phyloP scores from a whole-genome alignment of 2,113 vertebrate species.

The Paraplagusia blochii region DNA sequence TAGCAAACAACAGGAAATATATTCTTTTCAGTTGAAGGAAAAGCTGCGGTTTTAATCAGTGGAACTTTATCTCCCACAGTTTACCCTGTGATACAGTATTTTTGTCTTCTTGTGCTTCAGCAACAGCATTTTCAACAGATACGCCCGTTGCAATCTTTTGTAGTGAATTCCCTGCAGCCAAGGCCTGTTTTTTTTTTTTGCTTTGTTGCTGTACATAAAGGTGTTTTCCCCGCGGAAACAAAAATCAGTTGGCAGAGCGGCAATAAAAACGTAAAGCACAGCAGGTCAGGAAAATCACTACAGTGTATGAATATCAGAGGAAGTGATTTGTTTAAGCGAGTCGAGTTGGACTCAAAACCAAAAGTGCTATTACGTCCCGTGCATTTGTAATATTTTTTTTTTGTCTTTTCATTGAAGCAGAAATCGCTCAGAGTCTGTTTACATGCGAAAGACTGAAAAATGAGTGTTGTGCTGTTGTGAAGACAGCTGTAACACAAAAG shows the following conservation, averaged over 20 bases:
- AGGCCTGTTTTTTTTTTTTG: neutral
- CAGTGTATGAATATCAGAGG: too few species aligned
- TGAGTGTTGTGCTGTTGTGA: neutral
- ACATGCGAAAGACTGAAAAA: slow-evolving; percentile 7
- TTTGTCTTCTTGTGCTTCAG: neutral
- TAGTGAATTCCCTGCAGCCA: neutral
- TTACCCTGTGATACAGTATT: neutral
- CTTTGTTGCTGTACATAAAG: neutral
- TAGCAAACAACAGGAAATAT: too few species aligned
- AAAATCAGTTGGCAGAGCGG: too few species aligned
- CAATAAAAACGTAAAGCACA: too few species aligned
- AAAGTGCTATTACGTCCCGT: too few species aligned
- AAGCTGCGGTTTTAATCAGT: too few species aligned
- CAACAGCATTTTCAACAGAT: neutral
- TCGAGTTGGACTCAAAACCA: too few species aligned
- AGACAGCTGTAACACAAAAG: slow-evolving; percentile 18
- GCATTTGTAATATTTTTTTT: neutral
- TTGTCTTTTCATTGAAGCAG: neutral
- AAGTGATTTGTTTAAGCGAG: too few species aligned
- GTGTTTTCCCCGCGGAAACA: too few species aligned
- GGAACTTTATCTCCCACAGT: too few species aligned
- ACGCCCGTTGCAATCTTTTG: neutral
- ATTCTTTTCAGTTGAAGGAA: too few species aligned
- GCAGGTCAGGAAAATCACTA: too few species aligned
- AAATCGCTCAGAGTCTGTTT: neutral